Base-by-base conservation (phyloP, 2,113 vertebrate species). In the Struthidea cinerea region DNA sequence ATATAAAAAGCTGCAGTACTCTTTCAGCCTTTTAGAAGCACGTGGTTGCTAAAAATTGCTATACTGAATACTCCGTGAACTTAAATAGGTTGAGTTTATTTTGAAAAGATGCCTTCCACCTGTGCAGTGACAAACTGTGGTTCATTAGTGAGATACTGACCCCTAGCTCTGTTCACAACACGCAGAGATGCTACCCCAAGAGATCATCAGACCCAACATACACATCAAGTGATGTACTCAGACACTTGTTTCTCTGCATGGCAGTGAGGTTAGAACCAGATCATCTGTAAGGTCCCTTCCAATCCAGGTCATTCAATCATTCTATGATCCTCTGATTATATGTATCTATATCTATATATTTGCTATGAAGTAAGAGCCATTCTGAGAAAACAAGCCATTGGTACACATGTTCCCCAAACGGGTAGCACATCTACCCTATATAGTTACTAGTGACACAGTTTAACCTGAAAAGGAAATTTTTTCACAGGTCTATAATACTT, bases 381-480 rank as follows among this genome's bases (percentile, higher is more conserved):
- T 84, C 77, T 81, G 50, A 42, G 74, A 61, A 65, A 69, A 22
- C 9, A 65, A 73, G 32, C 41, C 46, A 35, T 3, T 32, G 47
- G 16, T 41, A 46, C 17, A 55, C 0, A 0, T 1, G 1, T 4
- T 61, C 11, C 19, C 16, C 49, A n/a, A 41, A 82, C 47, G 14
- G 10, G 39, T 4, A 60, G 16, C 18, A 50, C 15, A n/a, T 23
- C 39, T 47, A 24, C 41, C 13, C 41, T 42, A 33, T 11, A 6
- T 0, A 50, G 52, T 83, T 65, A 91, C 26, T 53, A 65, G 50
- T 26, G 24, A 80, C 52, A 67, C 6, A 65, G 23, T 35, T 83
- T 52, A 76, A 69, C 9, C 12, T 57, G 37, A 65, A 68, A 85
- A 83, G 32, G 33, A 71, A 75, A 5, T 28, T 49, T 57, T 77